These are phyloP conservation scores for Phrynocephalus forsythii DNA, from an alignment of 2,797 vertebrate genomes.

Conservation along the genomic window DNA sequence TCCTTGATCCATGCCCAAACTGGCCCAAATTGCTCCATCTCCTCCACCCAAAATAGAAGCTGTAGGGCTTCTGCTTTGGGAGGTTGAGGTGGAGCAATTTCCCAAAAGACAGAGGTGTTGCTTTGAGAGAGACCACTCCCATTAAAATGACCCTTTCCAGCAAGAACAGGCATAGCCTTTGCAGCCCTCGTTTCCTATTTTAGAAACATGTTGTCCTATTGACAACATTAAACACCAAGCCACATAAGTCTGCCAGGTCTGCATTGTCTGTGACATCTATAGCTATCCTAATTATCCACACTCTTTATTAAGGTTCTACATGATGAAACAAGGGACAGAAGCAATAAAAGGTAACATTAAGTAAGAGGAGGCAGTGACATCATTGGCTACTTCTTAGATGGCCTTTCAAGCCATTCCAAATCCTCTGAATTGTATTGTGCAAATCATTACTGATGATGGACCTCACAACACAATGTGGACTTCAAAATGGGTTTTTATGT, in stretches of 20 bases:
- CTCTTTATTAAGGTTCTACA: not conserved
- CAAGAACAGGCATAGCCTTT: too few relatives aligned
- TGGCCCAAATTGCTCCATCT: too few relatives aligned
- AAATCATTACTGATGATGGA: not conserved
- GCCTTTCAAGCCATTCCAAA: not conserved
- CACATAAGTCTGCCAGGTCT: not conserved
- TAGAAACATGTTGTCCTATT: not conserved
- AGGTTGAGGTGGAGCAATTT: too few relatives aligned
- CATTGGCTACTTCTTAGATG: not conserved
- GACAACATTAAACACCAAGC: not conserved
- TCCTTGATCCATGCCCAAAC: too few relatives aligned
- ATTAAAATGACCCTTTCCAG: too few relatives aligned
- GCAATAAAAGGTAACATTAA: not conserved
- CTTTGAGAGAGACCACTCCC: too few relatives aligned
- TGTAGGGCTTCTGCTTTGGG: too few relatives aligned
- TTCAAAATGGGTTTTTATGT: not conserved
- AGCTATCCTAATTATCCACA: not conserved
- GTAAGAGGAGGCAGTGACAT: slow-evolving; percentile 2
- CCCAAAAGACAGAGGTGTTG: too few relatives aligned
- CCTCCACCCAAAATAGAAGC: too few relatives aligned
- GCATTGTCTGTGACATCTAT: not conserved
- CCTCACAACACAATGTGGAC: not conserved
- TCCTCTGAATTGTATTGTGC: not conserved
- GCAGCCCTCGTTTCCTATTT: not conserved
- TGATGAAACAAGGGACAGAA: not conserved